A percentile compares a stretch with the other conserved stretches of the same genome.
Conservation (phyloP, 1,140 invertebrate species). For the Bombus sibiricus region DNA sequence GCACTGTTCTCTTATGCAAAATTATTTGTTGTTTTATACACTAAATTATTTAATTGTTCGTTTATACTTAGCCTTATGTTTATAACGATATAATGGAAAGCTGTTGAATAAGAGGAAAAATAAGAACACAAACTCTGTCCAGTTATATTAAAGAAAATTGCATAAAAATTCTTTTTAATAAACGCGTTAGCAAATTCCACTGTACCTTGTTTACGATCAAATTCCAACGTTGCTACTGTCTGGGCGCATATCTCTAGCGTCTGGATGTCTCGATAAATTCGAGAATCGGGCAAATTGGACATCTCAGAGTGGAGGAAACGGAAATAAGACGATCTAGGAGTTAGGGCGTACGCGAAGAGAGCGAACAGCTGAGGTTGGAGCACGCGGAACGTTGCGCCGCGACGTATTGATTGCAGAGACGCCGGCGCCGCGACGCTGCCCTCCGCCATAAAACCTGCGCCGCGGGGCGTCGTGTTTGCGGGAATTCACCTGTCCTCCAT, state of each 20-base stretch:
- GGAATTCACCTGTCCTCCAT: conserved; percentile 59
- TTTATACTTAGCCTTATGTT: too few relatives aligned
- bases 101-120: too few relatives aligned
- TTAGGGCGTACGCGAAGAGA: background rate
- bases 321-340: background rate
- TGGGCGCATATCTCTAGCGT: background rate
- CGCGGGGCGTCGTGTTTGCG: conserved; percentile 46
- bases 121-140: too few relatives aligned
- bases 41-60: too few relatives aligned
- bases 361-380: conserved; percentile 74
- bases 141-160: too few relatives aligned
- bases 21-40: too few relatives aligned
- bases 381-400: conserved; percentile 67
- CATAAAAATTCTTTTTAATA: too few relatives aligned
- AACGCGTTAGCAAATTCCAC: too few relatives aligned
- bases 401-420: conserved; percentile 79
- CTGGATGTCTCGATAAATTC: background rate
- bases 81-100: too few relatives aligned
- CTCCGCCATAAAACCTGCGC: conserved; percentile 62
- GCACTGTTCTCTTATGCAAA: too few relatives aligned
- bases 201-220: too few relatives aligned
- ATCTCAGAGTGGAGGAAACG: background rate
- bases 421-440: conserved; percentile 69
- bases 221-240: background rate
- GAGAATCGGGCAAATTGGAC: background rate